Conservation (phyloP, 1,140 invertebrate species). For the Musca vetustissima region DNA sequence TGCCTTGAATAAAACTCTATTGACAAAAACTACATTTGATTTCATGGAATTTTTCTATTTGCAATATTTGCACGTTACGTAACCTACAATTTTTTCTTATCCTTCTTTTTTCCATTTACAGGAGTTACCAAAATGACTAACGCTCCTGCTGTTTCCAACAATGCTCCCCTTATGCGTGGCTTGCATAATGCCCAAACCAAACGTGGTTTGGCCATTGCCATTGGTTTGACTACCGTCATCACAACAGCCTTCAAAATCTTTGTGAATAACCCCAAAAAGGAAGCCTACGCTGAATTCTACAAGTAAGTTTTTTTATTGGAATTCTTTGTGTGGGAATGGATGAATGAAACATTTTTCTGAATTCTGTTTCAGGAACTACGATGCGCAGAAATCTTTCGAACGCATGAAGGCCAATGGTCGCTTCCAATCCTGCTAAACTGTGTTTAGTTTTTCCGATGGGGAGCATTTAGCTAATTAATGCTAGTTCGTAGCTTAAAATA, state of each 20-base stretch:
- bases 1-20: no score
- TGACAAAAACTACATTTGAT: no score
- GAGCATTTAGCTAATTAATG: conserved; percentile 11
- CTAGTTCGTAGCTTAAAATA: conserved; percentile 9
- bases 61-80: neutral
- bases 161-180: conserved; percentile 48
- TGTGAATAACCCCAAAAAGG: conserved; percentile 57
- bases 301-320: conserved; percentile 51
- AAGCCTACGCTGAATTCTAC: conserved; percentile 62
- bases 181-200: conserved; percentile 53
- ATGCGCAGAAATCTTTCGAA: conserved; percentile 60
- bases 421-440: conserved; percentile 52
- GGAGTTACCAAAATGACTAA: conserved; percentile 38
- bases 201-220: conserved; percentile 50
- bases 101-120: neutral
- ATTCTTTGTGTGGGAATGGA: no score
- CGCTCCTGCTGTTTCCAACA: conserved; percentile 38
- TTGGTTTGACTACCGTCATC: conserved; percentile 43
- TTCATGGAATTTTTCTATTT: neutral
- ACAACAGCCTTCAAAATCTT: conserved; percentile 46
- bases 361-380: conserved; percentile 61
- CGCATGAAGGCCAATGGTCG: conserved; percentile 59
- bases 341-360: no score
- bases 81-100: neutral
- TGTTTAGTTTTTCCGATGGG: neutral